phyloP scores from a whole-genome alignment of 2,797 vertebrate genomes.

The Rhodeus uyekii region DNA sequence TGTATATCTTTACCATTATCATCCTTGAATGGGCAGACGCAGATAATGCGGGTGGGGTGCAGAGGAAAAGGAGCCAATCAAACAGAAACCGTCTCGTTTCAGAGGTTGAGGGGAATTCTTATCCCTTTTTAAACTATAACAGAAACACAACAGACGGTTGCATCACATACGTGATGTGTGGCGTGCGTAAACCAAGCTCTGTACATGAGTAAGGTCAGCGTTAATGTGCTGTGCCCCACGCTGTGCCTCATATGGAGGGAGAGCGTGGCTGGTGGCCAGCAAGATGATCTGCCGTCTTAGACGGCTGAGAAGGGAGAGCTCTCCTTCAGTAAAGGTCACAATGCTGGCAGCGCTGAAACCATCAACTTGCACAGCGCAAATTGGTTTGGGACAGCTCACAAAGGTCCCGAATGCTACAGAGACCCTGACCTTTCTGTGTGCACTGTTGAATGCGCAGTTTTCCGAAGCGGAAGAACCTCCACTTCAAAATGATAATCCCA shows the following conservation, averaged over 20 bases:
- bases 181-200: conserved; percentile 2
- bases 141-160: conserved; percentile 14
- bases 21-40: no score
- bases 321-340: conserved; percentile 77
- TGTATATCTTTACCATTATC: no score
- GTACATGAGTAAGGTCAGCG: conserved; percentile 10
- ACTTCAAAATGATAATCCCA: conserved; percentile 73
- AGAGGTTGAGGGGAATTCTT: conserved; percentile 31
- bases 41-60: conserved; percentile 14
- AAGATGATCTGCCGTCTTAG: conserved; percentile 26
- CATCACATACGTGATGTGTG: conserved; percentile 40
- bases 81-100: conserved; percentile 44
- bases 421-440: conserved; percentile 72
- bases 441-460: conserved; percentile 52
- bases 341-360: conserved; percentile 69
- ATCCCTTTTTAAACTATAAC: background rate
- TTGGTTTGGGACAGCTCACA: conserved; percentile 73
- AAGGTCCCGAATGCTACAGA: conserved; percentile 68
- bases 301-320: conserved; percentile 32
- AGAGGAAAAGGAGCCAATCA: conserved; percentile 20
- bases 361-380: conserved; percentile 72
- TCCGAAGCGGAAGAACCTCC: conserved; percentile 62
- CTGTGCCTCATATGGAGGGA: conserved; percentile 25
- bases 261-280: conserved; percentile 32
- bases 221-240: background rate